These are phyloP conservation scores for Drosophila helvetica DNA, from an alignment of 2,888 invertebrate species.

Conservation along the genomic window DNA sequence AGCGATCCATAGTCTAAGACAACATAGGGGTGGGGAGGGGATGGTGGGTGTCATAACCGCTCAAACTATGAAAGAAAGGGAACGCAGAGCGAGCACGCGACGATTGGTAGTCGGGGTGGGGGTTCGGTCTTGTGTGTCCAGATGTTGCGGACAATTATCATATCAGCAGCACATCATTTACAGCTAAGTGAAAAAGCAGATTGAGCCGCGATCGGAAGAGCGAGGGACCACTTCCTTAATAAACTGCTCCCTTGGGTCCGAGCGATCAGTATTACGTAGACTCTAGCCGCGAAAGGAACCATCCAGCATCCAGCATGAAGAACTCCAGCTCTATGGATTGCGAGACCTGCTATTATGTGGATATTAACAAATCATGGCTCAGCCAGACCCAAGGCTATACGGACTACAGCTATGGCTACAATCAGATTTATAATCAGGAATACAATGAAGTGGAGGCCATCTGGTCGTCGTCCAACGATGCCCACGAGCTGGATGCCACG, in stretches of 20 bases:
- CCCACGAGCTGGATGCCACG: neutral
- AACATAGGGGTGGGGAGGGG: conserved; percentile 48
- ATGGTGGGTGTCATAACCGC: conserved; percentile 70
- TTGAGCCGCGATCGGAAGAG: conserved; percentile 51
- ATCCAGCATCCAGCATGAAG: conserved; percentile 42
- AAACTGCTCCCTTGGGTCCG: conserved; percentile 32
- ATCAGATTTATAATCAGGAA: conserved; percentile 5
- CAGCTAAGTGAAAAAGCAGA: conserved; percentile 73
- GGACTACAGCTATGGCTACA: conserved; percentile 40
- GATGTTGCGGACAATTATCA: conserved; percentile 76
- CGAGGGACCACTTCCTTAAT: conserved; percentile 39
- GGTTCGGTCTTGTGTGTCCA: conserved; percentile 47
- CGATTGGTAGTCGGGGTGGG: conserved; percentile 23
- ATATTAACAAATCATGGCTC: conserved; percentile 42
- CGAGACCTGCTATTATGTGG: conserved; percentile 38
- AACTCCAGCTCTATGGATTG: conserved; percentile 29
- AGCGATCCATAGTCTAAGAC: conserved; percentile 43
- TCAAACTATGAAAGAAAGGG: conserved; percentile 27
- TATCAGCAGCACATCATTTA: conserved; percentile 76
- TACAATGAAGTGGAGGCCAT: conserved; percentile 23
- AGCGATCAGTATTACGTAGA: conserved; percentile 56
- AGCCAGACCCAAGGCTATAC: conserved; percentile 38
- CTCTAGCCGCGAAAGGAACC: conserved; percentile 30
- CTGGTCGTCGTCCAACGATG: conserved; percentile 28
- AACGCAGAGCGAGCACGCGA: conserved; percentile 56